Evolutionary conservation across 2,888 invertebrate genomes (phyloP).

Genomic region (Tanypteryx hageni): DNA sequence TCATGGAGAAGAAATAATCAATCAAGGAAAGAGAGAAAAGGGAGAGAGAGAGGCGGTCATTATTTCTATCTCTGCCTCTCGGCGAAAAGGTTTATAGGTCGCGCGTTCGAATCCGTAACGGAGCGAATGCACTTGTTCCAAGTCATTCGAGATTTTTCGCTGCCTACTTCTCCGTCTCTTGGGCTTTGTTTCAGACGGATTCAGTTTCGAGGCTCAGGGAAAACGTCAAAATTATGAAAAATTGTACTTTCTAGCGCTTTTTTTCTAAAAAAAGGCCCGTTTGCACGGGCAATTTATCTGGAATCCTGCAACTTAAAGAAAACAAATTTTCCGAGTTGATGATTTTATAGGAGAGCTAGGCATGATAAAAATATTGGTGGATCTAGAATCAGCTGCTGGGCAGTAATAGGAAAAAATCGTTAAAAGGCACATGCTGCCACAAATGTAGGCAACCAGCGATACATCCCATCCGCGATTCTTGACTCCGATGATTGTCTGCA

Average conservation of each 20-base stretch:
- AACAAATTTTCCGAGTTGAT: too few species aligned
- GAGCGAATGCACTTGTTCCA: slow-evolving; percentile 25
- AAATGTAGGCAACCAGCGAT: too few species aligned
- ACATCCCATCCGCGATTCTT: too few species aligned
- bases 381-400: too few species aligned
- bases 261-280: neutral
- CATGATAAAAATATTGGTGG: too few species aligned
- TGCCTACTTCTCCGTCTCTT: neutral
- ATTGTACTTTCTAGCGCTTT: neutral
- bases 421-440: too few species aligned
- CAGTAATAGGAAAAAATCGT: too few species aligned
- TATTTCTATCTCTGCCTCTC: neutral
- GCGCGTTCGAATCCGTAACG: neutral
- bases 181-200: neutral
- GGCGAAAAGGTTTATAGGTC: slow-evolving; percentile 5
- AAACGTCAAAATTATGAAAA: neutral
- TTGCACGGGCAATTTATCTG: too few species aligned
- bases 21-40: neutral
- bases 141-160: neutral
- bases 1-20: neutral
- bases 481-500: too few species aligned
- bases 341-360: too few species aligned
- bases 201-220: neutral
- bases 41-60: neutral
- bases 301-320: too few species aligned